Evolutionary conservation across 1,140 invertebrate genomes (phyloP).

Genomic region (Drosophila fuyamai): DNA sequence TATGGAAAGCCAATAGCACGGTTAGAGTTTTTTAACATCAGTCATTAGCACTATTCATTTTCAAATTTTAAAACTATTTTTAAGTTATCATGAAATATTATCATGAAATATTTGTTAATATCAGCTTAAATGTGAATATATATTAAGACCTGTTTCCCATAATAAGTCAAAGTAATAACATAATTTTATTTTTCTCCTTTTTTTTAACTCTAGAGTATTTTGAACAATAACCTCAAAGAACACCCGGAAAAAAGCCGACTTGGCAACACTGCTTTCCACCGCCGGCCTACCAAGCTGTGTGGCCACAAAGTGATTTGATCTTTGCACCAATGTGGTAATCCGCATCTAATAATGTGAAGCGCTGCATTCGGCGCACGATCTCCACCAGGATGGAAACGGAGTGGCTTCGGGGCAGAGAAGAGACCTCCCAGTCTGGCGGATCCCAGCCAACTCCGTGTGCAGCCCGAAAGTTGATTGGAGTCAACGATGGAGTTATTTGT

Average conservation of each 20-base stretch:
- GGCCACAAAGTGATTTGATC: conserved; percentile 81
- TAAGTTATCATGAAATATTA: too few species aligned
- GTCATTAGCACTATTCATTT: too few species aligned
- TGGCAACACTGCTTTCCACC: conserved; percentile 14
- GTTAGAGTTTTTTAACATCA: too few species aligned
- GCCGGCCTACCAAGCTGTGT: conserved; percentile 38
- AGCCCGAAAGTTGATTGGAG: conserved; percentile 76
- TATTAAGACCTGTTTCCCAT: too few species aligned
- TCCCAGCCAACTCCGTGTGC: conserved; percentile 42
- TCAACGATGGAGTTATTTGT: conserved; percentile 83
- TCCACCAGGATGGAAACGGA: conserved; percentile 40
- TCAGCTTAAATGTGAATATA: too few species aligned
- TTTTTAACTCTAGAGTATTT: neutral
- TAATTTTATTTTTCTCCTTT: too few species aligned
- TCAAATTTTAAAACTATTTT: too few species aligned
- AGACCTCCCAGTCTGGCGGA: conserved; percentile 72
- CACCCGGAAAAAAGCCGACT: conserved; percentile 11
- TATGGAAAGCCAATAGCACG: too few species aligned
- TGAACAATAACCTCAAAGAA: too few species aligned
- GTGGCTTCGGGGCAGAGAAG: conserved; percentile 52
- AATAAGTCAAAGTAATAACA: too few species aligned
- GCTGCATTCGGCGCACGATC: conserved; percentile 80
- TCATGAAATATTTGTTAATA: too few species aligned
- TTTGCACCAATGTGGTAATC: conserved; percentile 83
- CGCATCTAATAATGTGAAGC: conserved; percentile 83